phyloP scores from a whole-genome alignment of 2,113 vertebrate genomes.

The Pyxicephalus adspersus region DNA sequence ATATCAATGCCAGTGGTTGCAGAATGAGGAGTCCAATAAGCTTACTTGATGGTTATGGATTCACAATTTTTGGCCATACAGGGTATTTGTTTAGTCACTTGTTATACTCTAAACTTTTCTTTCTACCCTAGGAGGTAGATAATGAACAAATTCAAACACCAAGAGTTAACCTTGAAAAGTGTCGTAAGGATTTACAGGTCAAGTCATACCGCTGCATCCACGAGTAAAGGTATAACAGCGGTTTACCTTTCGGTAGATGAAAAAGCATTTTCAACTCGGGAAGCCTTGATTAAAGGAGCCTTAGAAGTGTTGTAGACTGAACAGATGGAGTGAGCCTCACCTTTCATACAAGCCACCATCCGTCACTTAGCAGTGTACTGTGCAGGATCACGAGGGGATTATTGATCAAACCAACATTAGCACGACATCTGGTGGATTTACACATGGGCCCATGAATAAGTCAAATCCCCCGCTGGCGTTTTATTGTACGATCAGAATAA shows the following conservation, averaged over 20 bases:
- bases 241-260: conserved; percentile 23
- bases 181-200: no score
- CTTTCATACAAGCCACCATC: conserved; percentile 24
- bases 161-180: no score
- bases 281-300: conserved; percentile 44
- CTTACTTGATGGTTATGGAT: no score
- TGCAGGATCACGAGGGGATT: background rate
- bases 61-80: no score
- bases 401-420: conserved; percentile 53
- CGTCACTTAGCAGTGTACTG: conserved; percentile 31
- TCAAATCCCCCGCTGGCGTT: conserved; percentile 20
- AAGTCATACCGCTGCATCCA: background rate
- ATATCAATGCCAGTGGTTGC: no score
- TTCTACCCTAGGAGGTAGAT: no score
- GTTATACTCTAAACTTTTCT: no score
- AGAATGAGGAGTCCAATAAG: no score
- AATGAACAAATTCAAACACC: no score
- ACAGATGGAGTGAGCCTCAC: conserved; percentile 43
- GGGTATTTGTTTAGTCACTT: no score
- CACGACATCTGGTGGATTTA: conserved; percentile 30
- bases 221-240: background rate
- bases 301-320: conserved; percentile 13
- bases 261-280: conserved; percentile 36
- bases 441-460: conserved; percentile 18
- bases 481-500: background rate